Evolutionary conservation across 2,888 invertebrate species (phyloP).

Genomic region (Polydrusus pterygomalis): DNA sequence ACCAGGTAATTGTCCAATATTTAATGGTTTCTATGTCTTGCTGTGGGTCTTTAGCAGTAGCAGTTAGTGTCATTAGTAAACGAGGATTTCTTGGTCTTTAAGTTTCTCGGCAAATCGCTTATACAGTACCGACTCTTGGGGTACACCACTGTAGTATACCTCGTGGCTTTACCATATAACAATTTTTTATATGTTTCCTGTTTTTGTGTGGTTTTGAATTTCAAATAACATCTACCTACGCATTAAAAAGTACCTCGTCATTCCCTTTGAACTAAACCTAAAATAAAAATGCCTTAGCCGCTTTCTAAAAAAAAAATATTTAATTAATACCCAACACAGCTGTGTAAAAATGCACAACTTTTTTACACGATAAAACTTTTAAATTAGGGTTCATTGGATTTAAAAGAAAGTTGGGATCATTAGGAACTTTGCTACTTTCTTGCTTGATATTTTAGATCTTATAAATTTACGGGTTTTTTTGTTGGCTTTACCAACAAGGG

Average conservation of each 20-base stretch:
- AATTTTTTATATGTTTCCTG: no score
- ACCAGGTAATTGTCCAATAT: no score
- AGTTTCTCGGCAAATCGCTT: no score
- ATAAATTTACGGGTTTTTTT: background rate
- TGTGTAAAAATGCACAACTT: background rate
- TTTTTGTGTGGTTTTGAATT: background rate
- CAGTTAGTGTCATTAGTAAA: no score
- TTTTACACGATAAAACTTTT: slow-evolving; percentile 1
- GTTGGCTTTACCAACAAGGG: background rate
- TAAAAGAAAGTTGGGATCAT: background rate
- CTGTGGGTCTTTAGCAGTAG: no score
- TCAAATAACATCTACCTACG: background rate
- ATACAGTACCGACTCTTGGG: no score
- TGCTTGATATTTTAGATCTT: background rate
- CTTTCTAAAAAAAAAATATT: background rate
- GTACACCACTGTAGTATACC: no score
- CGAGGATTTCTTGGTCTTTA: no score
- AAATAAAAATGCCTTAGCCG: background rate
- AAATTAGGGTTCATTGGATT: slow-evolving; percentile 2
- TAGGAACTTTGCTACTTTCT: background rate
- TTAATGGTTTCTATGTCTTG: no score
- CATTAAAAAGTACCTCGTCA: background rate
- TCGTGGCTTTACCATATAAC: no score
- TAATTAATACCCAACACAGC: background rate
- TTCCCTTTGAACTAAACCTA: background rate